Base-by-base conservation (phyloP, 2,797 vertebrate species). In the Micromesistius poutassou region DNA sequence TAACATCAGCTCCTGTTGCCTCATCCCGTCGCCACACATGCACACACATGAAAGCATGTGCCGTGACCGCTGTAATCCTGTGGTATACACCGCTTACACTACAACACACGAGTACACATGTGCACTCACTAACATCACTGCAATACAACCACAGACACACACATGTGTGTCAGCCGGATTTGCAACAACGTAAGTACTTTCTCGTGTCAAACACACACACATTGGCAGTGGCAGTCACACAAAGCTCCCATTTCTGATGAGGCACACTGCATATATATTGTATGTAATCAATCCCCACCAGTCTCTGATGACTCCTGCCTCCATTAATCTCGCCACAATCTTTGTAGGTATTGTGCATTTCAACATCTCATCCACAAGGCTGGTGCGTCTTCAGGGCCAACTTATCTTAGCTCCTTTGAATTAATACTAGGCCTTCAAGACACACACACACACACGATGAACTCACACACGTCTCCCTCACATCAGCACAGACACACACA, bases 281-380 rank as follows among this genome's bases (percentile, higher is more conserved):
- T 5, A 40, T 12, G 40, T 42, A 42, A 9, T 42, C 13, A 3
- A 42, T 10, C 40, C 40, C 40, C 42, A 19, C n/a, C 16, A 22
- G 4, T 55, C 50, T 55, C 50, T 13, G 30, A 70, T 70, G 66
- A 28, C 74, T 31, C 76, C 71, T 66, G 25, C 75, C 81, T 74
- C 73, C 28, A n/a, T 70, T 70, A 13, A 70, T 46, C 42, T 16
- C 13, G 13, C 42, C 42, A 0, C 33, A 79, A 77, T 22, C 36
- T 71, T 74, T 30, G 4, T 46, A 25, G 79, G 36, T 36, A 62
- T 30, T 76, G 74, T 30, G 74, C 22, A 31, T 9, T 70, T 75
- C 42, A 74, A 74, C 68, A 74, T 83, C 74, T 83, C 77, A 84
- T 86, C 83, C 77, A 25, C 3, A 30, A 31, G 74, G 77, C 81